These are phyloP conservation scores for Lingula anatina DNA, from an alignment of 2,888 invertebrate genomes.

Conservation along the genomic window DNA sequence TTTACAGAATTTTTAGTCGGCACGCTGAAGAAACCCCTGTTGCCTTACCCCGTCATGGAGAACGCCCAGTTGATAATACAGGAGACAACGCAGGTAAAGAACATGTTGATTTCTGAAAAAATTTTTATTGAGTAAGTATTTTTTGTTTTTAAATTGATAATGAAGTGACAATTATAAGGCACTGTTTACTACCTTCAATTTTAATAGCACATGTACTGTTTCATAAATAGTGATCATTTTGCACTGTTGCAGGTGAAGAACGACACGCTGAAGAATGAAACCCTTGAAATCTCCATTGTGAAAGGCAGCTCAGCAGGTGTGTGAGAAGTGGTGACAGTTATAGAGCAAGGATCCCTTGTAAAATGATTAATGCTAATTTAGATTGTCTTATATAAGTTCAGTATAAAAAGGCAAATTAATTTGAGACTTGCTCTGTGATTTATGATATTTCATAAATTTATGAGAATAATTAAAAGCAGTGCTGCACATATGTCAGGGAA, in stretches of 20 bases:
- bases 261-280: constrained; percentile 74
- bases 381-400: too few species aligned
- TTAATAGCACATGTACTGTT: too few species aligned
- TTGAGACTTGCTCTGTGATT: too few species aligned
- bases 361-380: constrained; percentile 1
- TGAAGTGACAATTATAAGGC: background rate
- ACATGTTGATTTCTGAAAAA: background rate
- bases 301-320: constrained; percentile 51
- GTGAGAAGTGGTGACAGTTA: background rate
- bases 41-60: constrained; percentile 56
- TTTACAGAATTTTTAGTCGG: constrained; percentile 74
- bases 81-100: constrained; percentile 56
- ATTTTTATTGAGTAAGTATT: background rate
- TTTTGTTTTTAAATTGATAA: background rate
- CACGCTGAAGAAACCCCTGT: constrained; percentile 75
- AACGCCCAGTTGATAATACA: constrained; percentile 61
- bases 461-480: too few species aligned
- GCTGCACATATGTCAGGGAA: too few species aligned
- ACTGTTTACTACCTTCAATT: too few species aligned
- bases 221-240: too few species aligned
- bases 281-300: constrained; percentile 67
- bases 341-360: background rate
- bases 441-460: too few species aligned
- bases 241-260: too few species aligned
- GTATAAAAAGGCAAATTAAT: too few species aligned